phyloP scores from a whole-genome alignment of 2,888 invertebrate species.

The Beris chalybata region DNA sequence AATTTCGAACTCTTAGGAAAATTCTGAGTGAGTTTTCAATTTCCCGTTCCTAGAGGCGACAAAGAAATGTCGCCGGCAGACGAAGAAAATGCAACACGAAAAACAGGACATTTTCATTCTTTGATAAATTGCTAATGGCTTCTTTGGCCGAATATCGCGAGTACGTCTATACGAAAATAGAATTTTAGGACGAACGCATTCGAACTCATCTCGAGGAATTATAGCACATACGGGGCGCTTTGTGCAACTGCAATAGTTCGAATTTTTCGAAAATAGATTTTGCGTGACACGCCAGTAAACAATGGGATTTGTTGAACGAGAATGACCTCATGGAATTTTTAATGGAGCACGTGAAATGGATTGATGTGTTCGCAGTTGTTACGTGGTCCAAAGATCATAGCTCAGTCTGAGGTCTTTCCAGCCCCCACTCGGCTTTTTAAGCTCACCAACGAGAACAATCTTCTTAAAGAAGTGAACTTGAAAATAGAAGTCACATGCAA shows the following conservation, averaged over 20 bases:
- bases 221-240: neutral
- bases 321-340: too few relatives aligned
- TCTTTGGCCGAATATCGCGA: constrained; percentile 11
- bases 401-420: too few relatives aligned
- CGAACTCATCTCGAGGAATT: neutral
- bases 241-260: neutral
- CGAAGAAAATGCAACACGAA: constrained; percentile 10
- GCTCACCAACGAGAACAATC: too few relatives aligned
- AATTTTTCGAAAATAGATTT: constrained; percentile 5
- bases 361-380: too few relatives aligned
- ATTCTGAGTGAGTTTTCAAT: too few relatives aligned
- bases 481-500: too few relatives aligned
- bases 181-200: neutral
- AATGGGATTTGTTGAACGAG: neutral
- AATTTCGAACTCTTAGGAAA: too few relatives aligned
- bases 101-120: constrained; percentile 2
- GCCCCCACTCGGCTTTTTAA: too few relatives aligned
- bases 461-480: too few relatives aligned
- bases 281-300: constrained; percentile 20
- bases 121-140: constrained; percentile 20
- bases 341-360: too few relatives aligned
- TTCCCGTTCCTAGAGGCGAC: too few relatives aligned
- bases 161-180: neutral
- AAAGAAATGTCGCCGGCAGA: neutral
- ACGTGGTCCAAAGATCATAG: too few relatives aligned